Base-by-base conservation (phyloP, 2,888 invertebrate genomes). In the Cantharis nigra region DNA sequence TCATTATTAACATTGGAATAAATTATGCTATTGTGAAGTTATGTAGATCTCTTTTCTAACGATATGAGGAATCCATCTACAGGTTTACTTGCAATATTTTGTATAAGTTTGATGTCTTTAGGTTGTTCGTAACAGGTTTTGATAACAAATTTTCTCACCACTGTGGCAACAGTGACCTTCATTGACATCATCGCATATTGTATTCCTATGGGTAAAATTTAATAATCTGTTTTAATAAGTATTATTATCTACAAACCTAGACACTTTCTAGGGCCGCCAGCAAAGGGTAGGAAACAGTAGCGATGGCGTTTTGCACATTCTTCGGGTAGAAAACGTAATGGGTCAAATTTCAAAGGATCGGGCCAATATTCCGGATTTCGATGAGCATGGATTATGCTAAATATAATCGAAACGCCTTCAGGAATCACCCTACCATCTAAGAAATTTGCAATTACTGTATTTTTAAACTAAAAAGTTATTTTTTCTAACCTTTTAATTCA, bases 261-360 rank as follows among this genome's bases (percentile, higher is more conserved):
- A 10, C 20, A 16, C 10, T 14, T 16, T 64, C 20, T 20, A 9
- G 64, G 20, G 20, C 64, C 16, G 4, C 1, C 65, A 1, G 16
- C 7, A 23, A 75, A 75, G 10, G 75, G 75, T 7, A 75, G 11
- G 18, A 14, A 75, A n/a, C 65, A 1, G 20, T 63, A 74, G 2
- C 26, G 74, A 70, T 74, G 74, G 1, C 75, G 16, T 23, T 75
- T 75, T 9, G 75, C 70, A 10, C 28, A 33, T 10, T 75, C 70
- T 65, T 75, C 71, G 4, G 75, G 75, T 7, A 75, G 23, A 71
- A 75, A 75, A 23, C 75, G 75, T 30, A 71, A 33, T 4, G 75
- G 75, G 63, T 75, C 71, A 23, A 75, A 75, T 16, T 64, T 75
- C n/a, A 75, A 3, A 10, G 75, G 75, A 7, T 75, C 65, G 1